Base-by-base conservation (phyloP, 2,888 invertebrate genomes). In the Lysandra coridon region DNA sequence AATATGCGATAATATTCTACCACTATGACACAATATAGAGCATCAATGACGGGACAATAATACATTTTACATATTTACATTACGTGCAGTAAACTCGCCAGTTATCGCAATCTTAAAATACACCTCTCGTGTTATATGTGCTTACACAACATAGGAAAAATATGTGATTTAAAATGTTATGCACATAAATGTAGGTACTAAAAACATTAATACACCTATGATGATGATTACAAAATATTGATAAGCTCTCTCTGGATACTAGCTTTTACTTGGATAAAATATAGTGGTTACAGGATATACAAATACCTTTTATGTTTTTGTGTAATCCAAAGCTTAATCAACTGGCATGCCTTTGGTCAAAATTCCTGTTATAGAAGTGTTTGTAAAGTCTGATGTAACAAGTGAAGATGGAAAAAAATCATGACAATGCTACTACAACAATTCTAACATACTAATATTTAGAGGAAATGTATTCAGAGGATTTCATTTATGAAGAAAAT, bases 1-100 rank as follows among this genome's bases (percentile, higher is more conserved):
- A 33, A 4, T 57, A 76, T 5, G 74, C 74, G 40, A 62, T 17
- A 30, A 33, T 62, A 76, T 76, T 49, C 49, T 77, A 79, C 37
- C 79, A 74, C 49, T 62, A 76, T 69, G 76, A 76, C 76, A 79
- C 76, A 23, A 23, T 23, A 76, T 60, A 75, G 23, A 75, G 17
- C 62, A 79, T 75, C 74, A 79, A 74, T 79, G 79, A 79, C 78
- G 64, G 69, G 78, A 78, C 79, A 74, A 78, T 62, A 62, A 74
- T 78, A 79, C 49, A 78, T 79, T 78, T 81, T 78, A 73, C 53
- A 78, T 79, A 75, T 78, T 73, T 75, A 57, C 57, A 60, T 33
- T 77, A n/a, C n/a, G 10, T 17, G 60, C 37, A 23, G n/a, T 60
- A 60, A 37, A 69, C 12, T 69, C 69, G 7, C 12, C 69, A 37